Base-by-base conservation (phyloP, 1,140 invertebrate species). In the Copidosoma floridanum region DNA sequence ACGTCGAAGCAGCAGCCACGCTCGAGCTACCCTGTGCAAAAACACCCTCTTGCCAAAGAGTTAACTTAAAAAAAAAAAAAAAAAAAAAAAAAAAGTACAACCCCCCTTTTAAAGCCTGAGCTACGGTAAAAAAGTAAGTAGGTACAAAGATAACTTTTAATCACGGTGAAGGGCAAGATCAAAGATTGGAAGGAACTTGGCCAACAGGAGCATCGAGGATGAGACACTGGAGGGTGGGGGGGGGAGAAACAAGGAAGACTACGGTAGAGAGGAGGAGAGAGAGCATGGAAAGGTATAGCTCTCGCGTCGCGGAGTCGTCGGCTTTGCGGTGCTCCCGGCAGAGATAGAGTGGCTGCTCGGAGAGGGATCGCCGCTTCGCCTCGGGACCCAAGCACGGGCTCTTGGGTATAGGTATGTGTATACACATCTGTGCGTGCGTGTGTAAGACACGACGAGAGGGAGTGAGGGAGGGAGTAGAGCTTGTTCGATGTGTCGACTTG, bases 401-500 rank as follows among this genome's bases (percentile, higher is more conserved):
- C n/a, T n/a, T n/a, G n/a, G n/a, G n/a, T n/a, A n/a, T n/a, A n/a
- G 32, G 29, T 52, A 37, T 14, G n/a, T n/a, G n/a, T n/a, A n/a
- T n/a, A n/a, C n/a, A n/a, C n/a, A n/a, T n/a, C n/a, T n/a, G n/a
- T 6, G 29, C 10, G 16, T 0, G 14, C 41, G 29, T n/a, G n/a
- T n/a, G n/a, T n/a, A 46, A 44, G 18, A 47, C n/a, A 26, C 16
- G 21, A 7, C 26, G 38, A 57, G 32, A 38, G 18, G 48, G 54
- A 20, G 26, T 37, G 11, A 23, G 54, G 35, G 12, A 24, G 47
- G 44, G 21, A 37, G 50, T 21, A 57, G 37, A 64, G 68, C 54
- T 64, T 65, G 65, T 53, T 63, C 64, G 57, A 63, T 65, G 64
- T 73, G 72, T 72, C 67, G 68, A 71, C 71, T 75, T 68, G 70